A percentile compares a stretch with the other conserved stretches of the same genome.
Evolutionary conservation across 2,113 vertebrate genomes (phyloP).

Genomic region (Saguinus imperator): DNA sequence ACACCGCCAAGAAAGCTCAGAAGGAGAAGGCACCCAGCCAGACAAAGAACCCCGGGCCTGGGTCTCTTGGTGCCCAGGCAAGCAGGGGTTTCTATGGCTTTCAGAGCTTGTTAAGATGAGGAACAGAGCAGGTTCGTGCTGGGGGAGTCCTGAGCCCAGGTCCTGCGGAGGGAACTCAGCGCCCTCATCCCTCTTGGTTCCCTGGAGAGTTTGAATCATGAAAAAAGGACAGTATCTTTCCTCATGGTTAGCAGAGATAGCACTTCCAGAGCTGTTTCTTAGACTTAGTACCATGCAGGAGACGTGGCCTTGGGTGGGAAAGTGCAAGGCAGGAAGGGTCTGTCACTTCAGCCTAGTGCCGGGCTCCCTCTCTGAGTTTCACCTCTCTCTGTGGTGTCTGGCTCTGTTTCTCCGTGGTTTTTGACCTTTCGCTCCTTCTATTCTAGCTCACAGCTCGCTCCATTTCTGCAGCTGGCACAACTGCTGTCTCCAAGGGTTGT

Average conservation of each 20-base stretch:
- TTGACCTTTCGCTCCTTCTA: not conserved
- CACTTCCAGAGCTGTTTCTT: not conserved
- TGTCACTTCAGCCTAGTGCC: not conserved
- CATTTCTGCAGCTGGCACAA: not conserved
- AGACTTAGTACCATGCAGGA: no score
- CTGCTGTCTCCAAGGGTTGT: not conserved
- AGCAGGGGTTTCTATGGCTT: not conserved
- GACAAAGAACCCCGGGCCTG: not conserved
- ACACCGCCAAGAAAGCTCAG: not conserved
- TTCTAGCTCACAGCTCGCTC: not conserved
- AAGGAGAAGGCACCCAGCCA: not conserved
- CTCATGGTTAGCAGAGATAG: not conserved
- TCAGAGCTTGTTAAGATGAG: not conserved
- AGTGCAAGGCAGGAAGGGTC: not conserved
- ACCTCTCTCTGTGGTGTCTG: not conserved
- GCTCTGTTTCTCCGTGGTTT: not conserved
- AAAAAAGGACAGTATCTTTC: not conserved
- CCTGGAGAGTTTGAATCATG: not conserved
- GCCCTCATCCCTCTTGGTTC: not conserved
- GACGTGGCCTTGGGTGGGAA: not conserved
- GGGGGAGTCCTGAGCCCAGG: not conserved
- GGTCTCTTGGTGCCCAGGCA: not conserved
- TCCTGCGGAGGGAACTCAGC: not conserved
- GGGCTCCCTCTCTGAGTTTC: not conserved
- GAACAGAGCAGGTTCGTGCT: not conserved